A percentile compares a stretch with the other conserved stretches of the same genome.
phyloP scores from a whole-genome alignment of 2,797 vertebrate species.

The Melopsittacus undulatus region DNA sequence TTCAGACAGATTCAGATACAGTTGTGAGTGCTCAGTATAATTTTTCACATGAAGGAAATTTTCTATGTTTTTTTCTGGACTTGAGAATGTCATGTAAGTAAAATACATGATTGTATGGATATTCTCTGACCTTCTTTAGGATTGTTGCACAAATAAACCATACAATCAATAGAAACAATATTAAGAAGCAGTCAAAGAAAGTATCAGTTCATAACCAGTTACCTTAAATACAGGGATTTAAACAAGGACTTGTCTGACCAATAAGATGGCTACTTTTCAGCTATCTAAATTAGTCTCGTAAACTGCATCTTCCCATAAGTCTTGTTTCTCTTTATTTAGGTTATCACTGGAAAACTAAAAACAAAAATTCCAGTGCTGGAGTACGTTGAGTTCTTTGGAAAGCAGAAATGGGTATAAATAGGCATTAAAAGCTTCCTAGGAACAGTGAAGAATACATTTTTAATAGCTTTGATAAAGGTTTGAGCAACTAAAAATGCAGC shows the following conservation, averaged over 20 bases:
- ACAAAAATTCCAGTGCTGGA: neutral
- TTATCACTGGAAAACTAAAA: neutral
- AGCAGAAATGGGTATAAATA: neutral
- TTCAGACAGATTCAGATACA: neutral
- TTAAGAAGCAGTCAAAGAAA: neutral
- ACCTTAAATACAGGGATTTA: neutral
- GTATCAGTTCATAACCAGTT: neutral
- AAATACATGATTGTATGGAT: neutral
- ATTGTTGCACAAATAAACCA: neutral
- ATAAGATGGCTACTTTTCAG: neutral
- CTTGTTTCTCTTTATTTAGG: neutral
- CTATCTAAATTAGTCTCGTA: neutral
- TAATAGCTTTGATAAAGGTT: conserved; percentile 1
- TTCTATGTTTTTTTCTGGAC: neutral
- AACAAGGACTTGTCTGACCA: neutral
- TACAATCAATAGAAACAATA: neutral
- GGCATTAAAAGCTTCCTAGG: neutral
- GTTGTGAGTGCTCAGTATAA: accelerated
- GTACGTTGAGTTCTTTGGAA: neutral
- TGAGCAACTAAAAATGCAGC: conserved; percentile 2
- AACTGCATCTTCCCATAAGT: neutral
- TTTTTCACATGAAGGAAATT: neutral
- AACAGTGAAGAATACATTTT: neutral
- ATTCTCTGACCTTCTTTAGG: neutral
- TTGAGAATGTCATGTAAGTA: neutral